Conservation (phyloP, 2,797 vertebrate species). For the Myotis daubentonii region DNA sequence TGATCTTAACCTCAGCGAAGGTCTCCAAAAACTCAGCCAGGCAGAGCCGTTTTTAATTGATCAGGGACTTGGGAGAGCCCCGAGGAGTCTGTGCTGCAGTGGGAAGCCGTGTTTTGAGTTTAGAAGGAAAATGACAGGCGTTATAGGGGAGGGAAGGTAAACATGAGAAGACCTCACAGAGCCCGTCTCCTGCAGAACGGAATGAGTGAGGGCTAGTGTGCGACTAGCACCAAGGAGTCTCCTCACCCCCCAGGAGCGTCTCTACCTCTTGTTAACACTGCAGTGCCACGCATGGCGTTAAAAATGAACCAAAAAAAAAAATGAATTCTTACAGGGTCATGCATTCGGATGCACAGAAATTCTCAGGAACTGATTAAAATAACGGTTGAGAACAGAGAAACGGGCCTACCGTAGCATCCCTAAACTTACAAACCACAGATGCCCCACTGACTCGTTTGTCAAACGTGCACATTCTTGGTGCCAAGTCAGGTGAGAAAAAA, state of each 20-base stretch:
- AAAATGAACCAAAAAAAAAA: not conserved
- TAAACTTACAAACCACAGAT: constrained; percentile 23
- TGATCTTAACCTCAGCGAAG: constrained; percentile 57
- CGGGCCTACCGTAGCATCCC: not conserved
- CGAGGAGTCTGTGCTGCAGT: constrained; percentile 6
- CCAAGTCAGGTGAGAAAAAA: not conserved
- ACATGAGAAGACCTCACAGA: not conserved
- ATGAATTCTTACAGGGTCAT: not conserved
- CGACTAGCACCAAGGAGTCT: not conserved
- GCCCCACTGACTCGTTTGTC: not conserved
- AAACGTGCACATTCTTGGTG: not conserved
- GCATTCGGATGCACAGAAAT: not conserved
- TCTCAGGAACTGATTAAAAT: not conserved
- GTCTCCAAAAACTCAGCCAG: constrained; percentile 51
- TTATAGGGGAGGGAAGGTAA: constrained; percentile 38
- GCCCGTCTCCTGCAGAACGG: not conserved
- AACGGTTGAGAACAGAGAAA: not conserved
- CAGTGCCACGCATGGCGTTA: not conserved
- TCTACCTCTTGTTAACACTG: not conserved
- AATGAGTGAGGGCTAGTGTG: not conserved
- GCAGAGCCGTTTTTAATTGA: constrained; percentile 74
- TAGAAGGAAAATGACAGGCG: constrained; percentile 31
- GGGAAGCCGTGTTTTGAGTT: not conserved
- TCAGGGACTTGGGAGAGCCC: constrained; percentile 66
- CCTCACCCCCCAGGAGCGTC: not conserved